A percentile compares a stretch with the other conserved stretches of the same genome.
phyloP scores from a whole-genome alignment of 1,140 invertebrate genomes.

The Zaprionus africanus region DNA sequence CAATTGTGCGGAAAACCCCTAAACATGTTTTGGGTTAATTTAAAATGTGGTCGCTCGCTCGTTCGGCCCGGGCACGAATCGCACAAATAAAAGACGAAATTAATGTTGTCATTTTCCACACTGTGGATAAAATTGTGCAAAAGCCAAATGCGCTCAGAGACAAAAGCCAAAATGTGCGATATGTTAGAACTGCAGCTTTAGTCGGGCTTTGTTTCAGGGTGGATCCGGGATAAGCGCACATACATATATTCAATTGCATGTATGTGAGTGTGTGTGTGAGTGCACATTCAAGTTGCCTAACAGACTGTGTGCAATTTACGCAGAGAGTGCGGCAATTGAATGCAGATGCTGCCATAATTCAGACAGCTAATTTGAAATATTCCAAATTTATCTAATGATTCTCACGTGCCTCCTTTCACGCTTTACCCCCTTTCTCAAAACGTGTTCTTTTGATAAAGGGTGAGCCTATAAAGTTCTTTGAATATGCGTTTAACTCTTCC shows the following conservation, averaged over 20 bases:
- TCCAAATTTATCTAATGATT: constrained; percentile 72
- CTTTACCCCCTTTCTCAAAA: neutral
- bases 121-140: constrained; percentile 70
- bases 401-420: constrained; percentile 8
- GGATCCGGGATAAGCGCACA: constrained; percentile 32
- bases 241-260: neutral
- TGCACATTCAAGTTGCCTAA: constrained; percentile 36
- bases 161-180: constrained; percentile 31
- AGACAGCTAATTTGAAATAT: constrained; percentile 75
- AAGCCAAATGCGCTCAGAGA: constrained; percentile 46
- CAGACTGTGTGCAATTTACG: constrained; percentile 56
- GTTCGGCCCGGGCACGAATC: constrained; percentile 50
- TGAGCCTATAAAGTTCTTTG: neutral
- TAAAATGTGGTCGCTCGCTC: constrained; percentile 67
- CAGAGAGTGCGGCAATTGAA: constrained; percentile 63
- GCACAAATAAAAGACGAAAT: constrained; percentile 72
- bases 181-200: constrained; percentile 26
- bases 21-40: constrained; percentile 84
- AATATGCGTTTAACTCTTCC: constrained; percentile 20
- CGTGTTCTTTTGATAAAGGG: neutral
- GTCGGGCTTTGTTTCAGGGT: constrained; percentile 20
- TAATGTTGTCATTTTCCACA: constrained; percentile 84
- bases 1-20: constrained; percentile 83
- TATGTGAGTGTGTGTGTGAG: neutral
- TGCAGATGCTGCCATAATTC: constrained; percentile 77